phyloP scores from a whole-genome alignment of 2,888 invertebrate species.

The Lithophane socia region DNA sequence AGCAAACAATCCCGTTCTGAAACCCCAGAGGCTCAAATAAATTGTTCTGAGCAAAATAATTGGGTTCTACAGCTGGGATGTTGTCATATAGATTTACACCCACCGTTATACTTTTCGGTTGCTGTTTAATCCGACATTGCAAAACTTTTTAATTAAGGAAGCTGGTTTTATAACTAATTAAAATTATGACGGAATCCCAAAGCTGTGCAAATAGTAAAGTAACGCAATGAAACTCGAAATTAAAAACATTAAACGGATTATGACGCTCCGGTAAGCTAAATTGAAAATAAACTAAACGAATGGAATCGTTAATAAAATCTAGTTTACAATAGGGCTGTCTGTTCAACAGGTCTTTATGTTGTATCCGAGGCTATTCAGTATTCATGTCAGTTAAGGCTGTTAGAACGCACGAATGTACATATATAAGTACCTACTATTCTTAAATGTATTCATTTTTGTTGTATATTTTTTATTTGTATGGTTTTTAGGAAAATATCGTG shows the following conservation, averaged over 20 bases:
- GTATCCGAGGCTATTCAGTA: constrained; percentile 26
- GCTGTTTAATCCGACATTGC: constrained; percentile 5
- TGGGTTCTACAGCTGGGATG: background rate
- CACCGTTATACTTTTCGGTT: background rate
- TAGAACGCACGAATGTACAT: background rate
- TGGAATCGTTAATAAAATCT: constrained; percentile 6
- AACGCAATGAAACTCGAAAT: constrained; percentile 23
- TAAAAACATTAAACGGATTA: constrained; percentile 39
- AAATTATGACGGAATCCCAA: constrained; percentile 5
- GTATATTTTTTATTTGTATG: background rate
- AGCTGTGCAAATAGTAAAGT: constrained; percentile 13
- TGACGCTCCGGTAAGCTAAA: constrained; percentile 6
- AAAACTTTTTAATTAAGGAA: constrained; percentile 41
- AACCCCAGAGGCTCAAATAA: background rate
- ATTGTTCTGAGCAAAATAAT: too few relatives aligned
- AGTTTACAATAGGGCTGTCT: constrained; percentile 14
- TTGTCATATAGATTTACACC: too few relatives aligned
- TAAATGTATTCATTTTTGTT: background rate
- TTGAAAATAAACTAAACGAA: constrained; percentile 42
- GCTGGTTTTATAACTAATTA: constrained; percentile 24
- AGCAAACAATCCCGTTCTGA: background rate
- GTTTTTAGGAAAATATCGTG: background rate
- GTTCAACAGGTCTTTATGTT: constrained; percentile 19
- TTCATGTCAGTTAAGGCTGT: background rate
- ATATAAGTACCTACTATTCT: background rate